Percentiles rank a stretch among this genome's conserved stretches.
Conservation (phyloP, 2,888 invertebrate species). For the Villa cingulata region DNA sequence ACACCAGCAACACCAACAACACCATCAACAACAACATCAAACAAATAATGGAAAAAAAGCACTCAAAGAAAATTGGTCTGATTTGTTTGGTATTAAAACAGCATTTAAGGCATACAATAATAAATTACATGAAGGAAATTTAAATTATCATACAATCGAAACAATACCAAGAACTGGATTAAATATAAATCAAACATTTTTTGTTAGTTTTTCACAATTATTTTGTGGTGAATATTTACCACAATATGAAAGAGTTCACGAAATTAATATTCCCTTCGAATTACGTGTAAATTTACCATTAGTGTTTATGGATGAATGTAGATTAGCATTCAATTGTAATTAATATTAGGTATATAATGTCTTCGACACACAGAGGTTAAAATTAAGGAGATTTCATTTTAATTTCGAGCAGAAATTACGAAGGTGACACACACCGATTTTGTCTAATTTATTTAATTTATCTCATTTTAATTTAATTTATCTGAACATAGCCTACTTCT, state of each 20-base stretch:
- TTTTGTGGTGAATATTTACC: neutral
- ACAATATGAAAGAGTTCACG: neutral
- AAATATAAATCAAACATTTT: neutral
- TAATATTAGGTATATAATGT: too few species aligned
- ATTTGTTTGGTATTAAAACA: neutral
- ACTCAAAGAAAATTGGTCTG: neutral
- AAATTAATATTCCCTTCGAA: neutral
- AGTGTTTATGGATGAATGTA: neutral
- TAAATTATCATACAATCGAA: neutral
- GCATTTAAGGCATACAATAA: neutral
- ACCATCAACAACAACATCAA: neutral
- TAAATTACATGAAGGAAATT: neutral
- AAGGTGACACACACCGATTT: too few species aligned
- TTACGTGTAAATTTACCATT: neutral
- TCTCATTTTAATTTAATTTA: too few species aligned
- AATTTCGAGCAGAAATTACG: too few species aligned
- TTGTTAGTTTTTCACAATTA: neutral
- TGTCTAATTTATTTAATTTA: too few species aligned
- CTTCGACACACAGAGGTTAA: too few species aligned
- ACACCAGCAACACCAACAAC: too few species aligned
- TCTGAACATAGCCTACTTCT: too few species aligned
- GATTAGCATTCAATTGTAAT: neutral
- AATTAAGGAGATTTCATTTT: too few species aligned
- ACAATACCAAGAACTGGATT: neutral
- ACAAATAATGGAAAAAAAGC: neutral